phyloP scores from a whole-genome alignment of 1,140 invertebrate species.

The Drusus annulatus region DNA sequence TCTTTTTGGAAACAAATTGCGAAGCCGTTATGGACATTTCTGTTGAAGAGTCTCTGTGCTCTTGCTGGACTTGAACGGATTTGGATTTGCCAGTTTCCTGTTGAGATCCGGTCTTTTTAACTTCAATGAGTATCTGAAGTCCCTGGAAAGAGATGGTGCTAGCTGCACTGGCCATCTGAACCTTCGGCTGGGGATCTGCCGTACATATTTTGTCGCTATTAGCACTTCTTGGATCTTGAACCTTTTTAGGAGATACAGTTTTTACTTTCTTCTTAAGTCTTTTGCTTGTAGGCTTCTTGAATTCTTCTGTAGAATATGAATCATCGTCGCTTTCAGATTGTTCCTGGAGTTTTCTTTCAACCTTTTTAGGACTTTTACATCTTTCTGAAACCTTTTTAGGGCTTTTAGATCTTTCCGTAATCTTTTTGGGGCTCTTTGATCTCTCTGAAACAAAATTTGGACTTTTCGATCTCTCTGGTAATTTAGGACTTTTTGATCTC shows the following conservation, averaged over 20 bases:
- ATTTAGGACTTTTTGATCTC: not conserved
- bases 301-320: slow-evolving; percentile 13
- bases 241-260: slow-evolving; percentile 13
- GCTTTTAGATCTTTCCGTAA: not conserved
- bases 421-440: slow-evolving; percentile 19
- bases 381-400: not conserved
- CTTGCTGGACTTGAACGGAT: slow-evolving; percentile 1
- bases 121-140: slow-evolving; percentile 46
- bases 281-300: not conserved
- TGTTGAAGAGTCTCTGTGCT: slow-evolving; percentile 35
- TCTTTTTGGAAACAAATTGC: slow-evolving; percentile 63
- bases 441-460: not conserved
- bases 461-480: not conserved
- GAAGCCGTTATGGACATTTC: slow-evolving; percentile 51
- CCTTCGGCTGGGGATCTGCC: not conserved
- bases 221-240: not conserved
- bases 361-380: slow-evolving; percentile 7
- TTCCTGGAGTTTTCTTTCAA: not conserved
- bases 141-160: slow-evolving; percentile 53
- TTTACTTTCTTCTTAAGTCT: slow-evolving; percentile 25
- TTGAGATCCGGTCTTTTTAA: slow-evolving; percentile 36
- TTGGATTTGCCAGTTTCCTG: slow-evolving; percentile 36
- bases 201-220: not conserved
- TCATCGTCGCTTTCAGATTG: slow-evolving; percentile 2
- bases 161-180: slow-evolving; percentile 14